phyloP scores from a whole-genome alignment of 2,888 invertebrate genomes.

The Troilus luridus region DNA sequence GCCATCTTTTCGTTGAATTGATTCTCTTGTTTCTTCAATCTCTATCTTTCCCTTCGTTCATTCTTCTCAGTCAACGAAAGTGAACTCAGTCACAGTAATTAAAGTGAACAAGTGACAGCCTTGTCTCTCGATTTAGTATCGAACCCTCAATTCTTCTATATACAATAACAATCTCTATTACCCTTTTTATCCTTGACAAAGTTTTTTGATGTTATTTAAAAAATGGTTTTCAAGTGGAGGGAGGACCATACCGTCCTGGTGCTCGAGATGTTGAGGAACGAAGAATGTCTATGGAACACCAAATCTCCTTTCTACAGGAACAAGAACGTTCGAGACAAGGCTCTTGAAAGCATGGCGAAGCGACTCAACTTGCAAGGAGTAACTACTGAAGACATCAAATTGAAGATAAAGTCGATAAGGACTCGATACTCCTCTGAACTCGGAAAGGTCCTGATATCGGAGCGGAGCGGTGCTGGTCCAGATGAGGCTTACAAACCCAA shows the following conservation, averaged over 20 bases:
- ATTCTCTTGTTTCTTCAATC: no score
- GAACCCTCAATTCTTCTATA: background rate
- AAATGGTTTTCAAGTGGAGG: constrained; percentile 19
- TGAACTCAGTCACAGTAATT: no score
- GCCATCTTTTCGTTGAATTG: constrained; percentile 9
- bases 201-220: background rate
- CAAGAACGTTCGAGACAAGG: background rate
- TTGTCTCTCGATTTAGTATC: background rate
- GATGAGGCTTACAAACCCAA: background rate
- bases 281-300: background rate
- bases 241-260: background rate
- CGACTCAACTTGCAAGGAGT: background rate
- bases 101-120: background rate
- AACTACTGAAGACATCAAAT: background rate
- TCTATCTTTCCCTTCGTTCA: background rate
- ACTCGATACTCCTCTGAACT: background rate
- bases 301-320: background rate
- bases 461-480: background rate
- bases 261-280: background rate
- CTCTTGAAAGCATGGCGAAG: background rate
- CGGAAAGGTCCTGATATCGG: background rate
- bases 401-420: constrained; percentile 11
- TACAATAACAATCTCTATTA: background rate
- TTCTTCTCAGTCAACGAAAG: background rate
- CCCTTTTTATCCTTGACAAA: background rate